Conservation (phyloP, 2,797 vertebrate genomes). For the Artibeus lituratus region DNA sequence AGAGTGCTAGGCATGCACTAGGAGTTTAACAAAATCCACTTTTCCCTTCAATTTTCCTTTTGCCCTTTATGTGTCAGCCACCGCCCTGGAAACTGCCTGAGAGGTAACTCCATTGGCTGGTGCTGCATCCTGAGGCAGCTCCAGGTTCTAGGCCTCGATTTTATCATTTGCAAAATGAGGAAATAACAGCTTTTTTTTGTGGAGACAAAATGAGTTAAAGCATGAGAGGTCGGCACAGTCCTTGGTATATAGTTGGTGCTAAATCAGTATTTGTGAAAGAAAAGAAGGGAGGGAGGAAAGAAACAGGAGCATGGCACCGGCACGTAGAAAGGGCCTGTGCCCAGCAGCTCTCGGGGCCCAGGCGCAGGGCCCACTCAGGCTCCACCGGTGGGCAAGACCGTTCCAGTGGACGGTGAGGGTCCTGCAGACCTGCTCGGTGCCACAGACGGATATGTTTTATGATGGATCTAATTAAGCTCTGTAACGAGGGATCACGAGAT, state of each 20-base stretch:
- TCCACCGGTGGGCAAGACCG: not conserved
- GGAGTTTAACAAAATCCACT: not conserved
- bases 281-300: not conserved
- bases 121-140: not conserved
- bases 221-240: not conserved
- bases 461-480: slow-evolving; percentile 77
- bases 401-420: not conserved
- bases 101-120: not conserved
- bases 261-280: not conserved
- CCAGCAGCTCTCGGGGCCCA: not conserved
- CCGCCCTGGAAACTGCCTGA: not conserved
- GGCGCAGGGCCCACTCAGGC: not conserved
- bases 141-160: not conserved
- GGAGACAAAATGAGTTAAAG: not conserved
- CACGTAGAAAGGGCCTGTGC: not conserved
- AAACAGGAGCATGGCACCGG: not conserved
- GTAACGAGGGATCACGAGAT: slow-evolving; percentile 73
- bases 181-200: not conserved
- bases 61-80: not conserved
- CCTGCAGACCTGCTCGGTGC: slow-evolving; percentile 43
- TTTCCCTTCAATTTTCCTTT: not conserved
- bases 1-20: not conserved
- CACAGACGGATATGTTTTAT: slow-evolving; percentile 73
- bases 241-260: not conserved
- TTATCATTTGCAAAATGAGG: slow-evolving; percentile 18